Conservation (phyloP, 1,140 invertebrate species). For the Gonioctena quinquepunctata region DNA sequence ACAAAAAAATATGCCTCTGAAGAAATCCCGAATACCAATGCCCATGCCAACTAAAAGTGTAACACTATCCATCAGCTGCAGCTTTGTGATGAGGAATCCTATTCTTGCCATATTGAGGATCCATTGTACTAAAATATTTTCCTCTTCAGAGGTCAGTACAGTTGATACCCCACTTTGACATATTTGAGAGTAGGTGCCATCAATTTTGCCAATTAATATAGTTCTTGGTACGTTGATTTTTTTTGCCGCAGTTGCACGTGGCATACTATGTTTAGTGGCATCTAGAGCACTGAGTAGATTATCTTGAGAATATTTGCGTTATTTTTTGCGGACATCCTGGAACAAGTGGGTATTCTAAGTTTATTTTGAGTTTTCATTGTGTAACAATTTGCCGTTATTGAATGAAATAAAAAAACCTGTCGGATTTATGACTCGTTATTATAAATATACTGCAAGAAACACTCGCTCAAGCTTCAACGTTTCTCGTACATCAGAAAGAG, state of each 20-base stretch:
- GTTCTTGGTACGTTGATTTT: not conserved
- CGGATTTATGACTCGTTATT: not conserved
- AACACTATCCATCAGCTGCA: slow-evolving; percentile 10
- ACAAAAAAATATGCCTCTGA: too few species aligned
- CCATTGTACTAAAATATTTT: not conserved
- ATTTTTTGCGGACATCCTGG: not conserved
- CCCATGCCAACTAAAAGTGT: not conserved
- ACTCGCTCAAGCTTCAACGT: not conserved
- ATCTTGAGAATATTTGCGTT: not conserved
- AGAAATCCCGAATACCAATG: not conserved
- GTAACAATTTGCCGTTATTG: too few species aligned
- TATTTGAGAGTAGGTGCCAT: not conserved
- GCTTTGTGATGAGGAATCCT: not conserved
- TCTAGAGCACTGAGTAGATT: not conserved
- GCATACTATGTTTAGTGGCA: not conserved
- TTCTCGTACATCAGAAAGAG: not conserved
- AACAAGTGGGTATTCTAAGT: too few species aligned
- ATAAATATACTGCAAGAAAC: not conserved
- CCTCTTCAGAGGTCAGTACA: not conserved
- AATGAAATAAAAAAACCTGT: too few species aligned
- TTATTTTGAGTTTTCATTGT: too few species aligned
- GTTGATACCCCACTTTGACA: not conserved
- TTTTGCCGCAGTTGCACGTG: not conserved
- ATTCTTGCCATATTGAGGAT: not conserved
- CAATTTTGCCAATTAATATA: not conserved